Evolutionary conservation across 2,888 invertebrate genomes (phyloP).

Genomic region (Hypolimnas misippus): DNA sequence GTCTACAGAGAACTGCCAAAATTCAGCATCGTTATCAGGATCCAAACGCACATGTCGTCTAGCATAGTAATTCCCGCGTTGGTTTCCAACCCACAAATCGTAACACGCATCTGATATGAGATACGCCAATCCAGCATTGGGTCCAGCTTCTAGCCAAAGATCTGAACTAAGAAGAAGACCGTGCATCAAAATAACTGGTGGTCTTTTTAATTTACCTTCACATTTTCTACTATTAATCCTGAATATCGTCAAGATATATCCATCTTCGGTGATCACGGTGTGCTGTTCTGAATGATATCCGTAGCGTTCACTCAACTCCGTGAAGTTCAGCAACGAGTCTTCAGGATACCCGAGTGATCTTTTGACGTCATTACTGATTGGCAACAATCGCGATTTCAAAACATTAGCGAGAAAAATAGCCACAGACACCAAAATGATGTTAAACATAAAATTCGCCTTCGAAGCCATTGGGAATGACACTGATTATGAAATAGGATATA

Average conservation of each 20-base stretch:
- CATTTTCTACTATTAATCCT: slow-evolving; percentile 56
- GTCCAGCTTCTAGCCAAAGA: slow-evolving; percentile 65
- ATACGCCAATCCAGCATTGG: slow-evolving; percentile 52
- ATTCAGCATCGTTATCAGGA: slow-evolving; percentile 62
- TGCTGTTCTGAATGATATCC: slow-evolving; percentile 63
- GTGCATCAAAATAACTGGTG: slow-evolving; percentile 67
- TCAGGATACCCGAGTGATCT: slow-evolving; percentile 49
- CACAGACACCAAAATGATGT: slow-evolving; percentile 47
- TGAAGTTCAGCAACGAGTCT: slow-evolving; percentile 55
- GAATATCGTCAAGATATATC: slow-evolving; percentile 62
- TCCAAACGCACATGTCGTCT: slow-evolving; percentile 74
- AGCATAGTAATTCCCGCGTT: slow-evolving; percentile 74
- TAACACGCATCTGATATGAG: slow-evolving; percentile 51
- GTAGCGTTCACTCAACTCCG: slow-evolving; percentile 51
- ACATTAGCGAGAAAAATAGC: slow-evolving; percentile 45
- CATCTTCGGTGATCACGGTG: slow-evolving; percentile 61
- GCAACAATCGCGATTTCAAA: slow-evolving; percentile 37
- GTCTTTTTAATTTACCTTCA: slow-evolving; percentile 42
- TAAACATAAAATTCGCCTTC: slow-evolving; percentile 50
- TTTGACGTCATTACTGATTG: slow-evolving; percentile 49
- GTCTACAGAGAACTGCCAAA: slow-evolving; percentile 84
- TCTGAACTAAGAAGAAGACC: slow-evolving; percentile 66
- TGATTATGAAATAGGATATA: background rate
- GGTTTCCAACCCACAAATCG: slow-evolving; percentile 60
- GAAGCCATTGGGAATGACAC: slow-evolving; percentile 45